Conservation (phyloP, 2,113 vertebrate species). For the Melospiza georgiana region DNA sequence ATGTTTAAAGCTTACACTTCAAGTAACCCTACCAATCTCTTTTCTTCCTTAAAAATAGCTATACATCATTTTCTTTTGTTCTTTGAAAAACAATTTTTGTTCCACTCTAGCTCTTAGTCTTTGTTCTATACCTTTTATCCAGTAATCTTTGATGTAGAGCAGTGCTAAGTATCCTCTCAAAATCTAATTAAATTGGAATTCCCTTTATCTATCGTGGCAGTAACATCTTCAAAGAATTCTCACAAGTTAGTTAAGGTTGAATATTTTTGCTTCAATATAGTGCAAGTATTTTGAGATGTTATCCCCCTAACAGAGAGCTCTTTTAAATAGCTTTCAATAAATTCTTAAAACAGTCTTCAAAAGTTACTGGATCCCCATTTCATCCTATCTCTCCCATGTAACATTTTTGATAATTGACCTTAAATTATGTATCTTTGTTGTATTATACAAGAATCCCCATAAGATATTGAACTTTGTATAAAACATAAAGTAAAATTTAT, state of each 20-base stretch:
- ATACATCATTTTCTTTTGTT: background rate
- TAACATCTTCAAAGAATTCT: conserved; percentile 40
- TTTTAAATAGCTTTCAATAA: background rate
- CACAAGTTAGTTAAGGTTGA: background rate
- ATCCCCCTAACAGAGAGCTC: background rate
- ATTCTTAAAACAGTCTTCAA: background rate
- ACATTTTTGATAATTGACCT: background rate
- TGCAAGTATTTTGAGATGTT: background rate
- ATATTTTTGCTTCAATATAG: background rate
- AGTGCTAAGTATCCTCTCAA: conserved; percentile 1
- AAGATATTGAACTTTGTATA: background rate
- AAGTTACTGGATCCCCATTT: background rate
- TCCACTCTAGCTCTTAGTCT: background rate
- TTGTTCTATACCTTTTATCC: conserved; percentile 1
- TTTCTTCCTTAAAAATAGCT: background rate
- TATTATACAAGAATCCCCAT: background rate
- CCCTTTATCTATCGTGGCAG: background rate
- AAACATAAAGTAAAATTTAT: background rate
- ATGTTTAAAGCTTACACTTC: background rate
- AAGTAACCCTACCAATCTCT: background rate
- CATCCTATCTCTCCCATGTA: background rate
- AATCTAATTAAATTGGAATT: conserved; percentile 42
- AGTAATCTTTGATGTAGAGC: conserved; percentile 3
- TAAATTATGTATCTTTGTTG: background rate
- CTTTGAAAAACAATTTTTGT: background rate